phyloP scores from a whole-genome alignment of 2,113 vertebrate genomes.

The Anarhynchus alexandrinus region DNA sequence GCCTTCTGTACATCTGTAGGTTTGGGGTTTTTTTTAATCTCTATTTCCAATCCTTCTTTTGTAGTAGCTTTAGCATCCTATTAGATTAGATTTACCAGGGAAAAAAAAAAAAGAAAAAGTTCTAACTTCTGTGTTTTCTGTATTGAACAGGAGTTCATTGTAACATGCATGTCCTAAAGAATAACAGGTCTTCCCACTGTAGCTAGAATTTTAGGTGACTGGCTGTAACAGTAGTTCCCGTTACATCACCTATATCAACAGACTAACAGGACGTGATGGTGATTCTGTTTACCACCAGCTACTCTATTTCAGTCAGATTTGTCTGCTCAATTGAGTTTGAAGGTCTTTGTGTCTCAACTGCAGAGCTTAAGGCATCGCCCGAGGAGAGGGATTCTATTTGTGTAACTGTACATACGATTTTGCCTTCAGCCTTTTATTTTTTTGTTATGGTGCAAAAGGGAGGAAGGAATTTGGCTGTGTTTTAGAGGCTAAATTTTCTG shows the following conservation, averaged over 20 bases:
- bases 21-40: background rate
- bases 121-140: background rate
- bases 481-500: constrained; percentile 8
- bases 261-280: too few species aligned
- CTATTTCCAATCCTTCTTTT: background rate
- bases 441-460: background rate
- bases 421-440: background rate
- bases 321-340: background rate
- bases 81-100: background rate
- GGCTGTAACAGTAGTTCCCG: background rate
- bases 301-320: background rate
- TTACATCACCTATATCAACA: background rate
- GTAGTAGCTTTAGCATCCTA: background rate
- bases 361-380: background rate
- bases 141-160: background rate
- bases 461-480: background rate
- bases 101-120: background rate
- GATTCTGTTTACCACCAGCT: background rate
- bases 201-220: background rate
- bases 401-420: background rate
- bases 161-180: accelerated
- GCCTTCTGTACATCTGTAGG: background rate
- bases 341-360: background rate
- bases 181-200: background rate
- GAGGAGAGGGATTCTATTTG: background rate